Conservation (phyloP, 2,113 vertebrate genomes). For the Pongo pygmaeus region DNA sequence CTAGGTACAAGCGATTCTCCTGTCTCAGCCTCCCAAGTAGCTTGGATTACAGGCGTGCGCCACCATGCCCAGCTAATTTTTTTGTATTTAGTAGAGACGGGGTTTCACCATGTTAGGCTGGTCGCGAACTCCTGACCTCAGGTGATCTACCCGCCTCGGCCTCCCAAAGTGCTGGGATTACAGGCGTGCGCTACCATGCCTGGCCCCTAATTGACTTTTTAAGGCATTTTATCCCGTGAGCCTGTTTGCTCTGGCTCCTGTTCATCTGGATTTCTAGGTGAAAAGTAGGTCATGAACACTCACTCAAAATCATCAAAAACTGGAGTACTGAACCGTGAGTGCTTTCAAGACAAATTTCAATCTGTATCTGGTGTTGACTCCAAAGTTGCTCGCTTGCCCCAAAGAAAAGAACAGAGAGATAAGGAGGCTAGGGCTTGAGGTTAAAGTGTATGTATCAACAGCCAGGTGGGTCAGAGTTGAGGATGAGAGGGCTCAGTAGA, state of each 20-base stretch:
- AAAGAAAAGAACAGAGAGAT: neutral
- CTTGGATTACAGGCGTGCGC: too few species aligned
- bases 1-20: too few species aligned
- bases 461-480: constrained; percentile 1
- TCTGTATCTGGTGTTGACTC: neutral
- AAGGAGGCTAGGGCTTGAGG: neutral
- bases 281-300: constrained; percentile 50
- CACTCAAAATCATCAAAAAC: constrained; percentile 18
- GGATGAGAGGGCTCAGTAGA: neutral
- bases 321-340: neutral
- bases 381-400: neutral
- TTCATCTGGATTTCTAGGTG: constrained; percentile 46
- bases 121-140: too few species aligned
- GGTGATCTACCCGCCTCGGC: too few species aligned
- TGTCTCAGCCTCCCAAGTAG: too few species aligned
- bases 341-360: constrained; percentile 5
- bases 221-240: constrained; percentile 43
- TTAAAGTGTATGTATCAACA: neutral
- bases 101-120: too few species aligned
- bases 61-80: too few species aligned
- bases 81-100: too few species aligned
- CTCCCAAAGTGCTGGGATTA: too few species aligned
- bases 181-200: too few species aligned
- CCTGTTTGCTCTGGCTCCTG: constrained; percentile 41
- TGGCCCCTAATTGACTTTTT: constrained; percentile 37